phyloP scores from a whole-genome alignment of 2,113 vertebrate species.

The Catagonus wagneri region DNA sequence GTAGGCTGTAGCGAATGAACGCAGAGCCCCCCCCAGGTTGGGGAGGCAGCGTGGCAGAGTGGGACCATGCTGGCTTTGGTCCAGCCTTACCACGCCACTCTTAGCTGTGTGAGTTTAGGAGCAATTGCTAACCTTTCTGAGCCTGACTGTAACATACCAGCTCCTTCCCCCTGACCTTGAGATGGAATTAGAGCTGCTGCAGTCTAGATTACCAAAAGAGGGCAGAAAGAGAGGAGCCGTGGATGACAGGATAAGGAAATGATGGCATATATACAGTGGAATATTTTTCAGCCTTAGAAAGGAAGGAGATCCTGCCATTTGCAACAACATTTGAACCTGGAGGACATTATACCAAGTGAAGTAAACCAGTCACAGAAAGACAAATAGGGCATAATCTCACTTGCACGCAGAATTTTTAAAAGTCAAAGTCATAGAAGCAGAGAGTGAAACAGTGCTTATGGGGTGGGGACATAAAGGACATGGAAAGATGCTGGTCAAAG shows the following conservation, averaged over 20 bases:
- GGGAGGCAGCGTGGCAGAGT: not conserved
- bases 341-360: not conserved
- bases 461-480: not conserved
- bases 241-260: not conserved
- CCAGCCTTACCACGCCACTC: not conserved
- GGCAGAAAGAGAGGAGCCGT: not conserved
- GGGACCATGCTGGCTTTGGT: not conserved
- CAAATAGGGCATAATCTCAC: not conserved
- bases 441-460: not conserved
- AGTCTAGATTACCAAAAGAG: not conserved
- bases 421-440: not conserved
- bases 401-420: not conserved
- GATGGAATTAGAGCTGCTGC: not conserved
- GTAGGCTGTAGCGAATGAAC: not conserved
- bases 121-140: not conserved
- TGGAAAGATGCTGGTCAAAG: not conserved
- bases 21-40: not conserved
- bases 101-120: constrained; percentile 22
- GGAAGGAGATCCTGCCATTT: not conserved
- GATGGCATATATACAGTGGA: not conserved
- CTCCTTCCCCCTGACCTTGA: not conserved
- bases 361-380: constrained; percentile 8
- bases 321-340: not conserved
- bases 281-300: not conserved
- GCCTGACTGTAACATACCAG: not conserved